Percentiles rank a stretch among this genome's conserved stretches.
phyloP scores from a whole-genome alignment of 2,797 vertebrate species.

The Glyptemys insculpta region DNA sequence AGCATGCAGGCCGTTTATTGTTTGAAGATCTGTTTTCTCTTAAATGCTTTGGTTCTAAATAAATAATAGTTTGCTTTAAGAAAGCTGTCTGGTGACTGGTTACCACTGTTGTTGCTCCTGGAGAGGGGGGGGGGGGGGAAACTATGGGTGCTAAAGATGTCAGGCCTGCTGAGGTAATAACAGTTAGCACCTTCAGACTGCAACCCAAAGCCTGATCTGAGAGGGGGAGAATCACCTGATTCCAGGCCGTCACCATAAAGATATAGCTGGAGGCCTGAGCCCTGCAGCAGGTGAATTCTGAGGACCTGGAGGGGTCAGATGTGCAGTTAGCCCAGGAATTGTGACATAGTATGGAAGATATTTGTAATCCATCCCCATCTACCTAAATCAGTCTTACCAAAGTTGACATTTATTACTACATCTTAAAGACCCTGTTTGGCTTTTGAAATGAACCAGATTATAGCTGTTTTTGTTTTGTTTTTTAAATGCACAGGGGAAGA shows the following conservation, averaged over 20 bases:
- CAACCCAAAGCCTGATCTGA: not conserved
- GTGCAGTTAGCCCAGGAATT: not conserved
- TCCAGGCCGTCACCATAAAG: not conserved
- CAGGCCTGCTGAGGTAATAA: no score
- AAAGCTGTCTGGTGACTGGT: not conserved
- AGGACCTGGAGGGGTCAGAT: not conserved
- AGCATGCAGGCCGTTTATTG: not conserved
- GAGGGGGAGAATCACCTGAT: not conserved
- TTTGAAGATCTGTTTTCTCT: not conserved
- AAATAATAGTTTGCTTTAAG: not conserved
- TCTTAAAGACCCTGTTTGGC: not conserved
- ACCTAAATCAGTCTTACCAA: not conserved
- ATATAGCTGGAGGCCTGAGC: not conserved
- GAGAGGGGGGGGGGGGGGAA: no score
- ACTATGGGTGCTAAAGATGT: not conserved
- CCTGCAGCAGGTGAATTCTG: not conserved
- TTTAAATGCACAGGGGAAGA: not conserved
- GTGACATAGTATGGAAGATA: not conserved
- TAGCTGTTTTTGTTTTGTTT: not conserved
- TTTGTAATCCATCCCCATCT: not conserved
- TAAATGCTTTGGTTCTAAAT: not conserved
- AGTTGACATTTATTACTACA: not conserved
- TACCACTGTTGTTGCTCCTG: not conserved
- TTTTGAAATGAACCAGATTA: not conserved
- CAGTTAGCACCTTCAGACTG: not conserved